A percentile compares a stretch with the other conserved stretches of the same genome.
Conservation (phyloP, 2,113 vertebrate genomes). For the Brachypteracias leptosomus region DNA sequence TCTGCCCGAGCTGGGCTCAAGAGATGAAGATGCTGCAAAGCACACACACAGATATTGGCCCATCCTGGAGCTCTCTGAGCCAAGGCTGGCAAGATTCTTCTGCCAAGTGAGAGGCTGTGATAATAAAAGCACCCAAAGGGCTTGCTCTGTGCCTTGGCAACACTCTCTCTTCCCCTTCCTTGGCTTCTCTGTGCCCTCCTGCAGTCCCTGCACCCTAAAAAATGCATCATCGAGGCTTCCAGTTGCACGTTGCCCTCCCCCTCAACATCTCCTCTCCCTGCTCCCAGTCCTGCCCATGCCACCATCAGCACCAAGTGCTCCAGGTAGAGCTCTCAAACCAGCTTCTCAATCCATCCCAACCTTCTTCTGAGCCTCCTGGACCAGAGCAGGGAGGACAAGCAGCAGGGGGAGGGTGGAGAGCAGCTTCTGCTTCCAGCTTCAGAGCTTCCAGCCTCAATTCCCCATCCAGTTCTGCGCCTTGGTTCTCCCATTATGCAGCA, state of each 20-base stretch:
- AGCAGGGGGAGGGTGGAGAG: background rate
- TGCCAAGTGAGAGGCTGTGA: background rate
- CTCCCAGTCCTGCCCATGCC: background rate
- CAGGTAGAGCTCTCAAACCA: background rate
- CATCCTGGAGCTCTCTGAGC: background rate
- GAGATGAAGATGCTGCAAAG: background rate
- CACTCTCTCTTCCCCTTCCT: too few relatives aligned
- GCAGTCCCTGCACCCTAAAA: background rate
- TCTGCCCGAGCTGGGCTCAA: background rate
- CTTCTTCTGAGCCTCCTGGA: background rate
- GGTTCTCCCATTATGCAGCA: background rate
- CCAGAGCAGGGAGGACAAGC: background rate
- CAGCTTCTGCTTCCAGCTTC: background rate
- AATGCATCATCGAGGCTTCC: background rate
- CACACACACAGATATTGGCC: rapidly evolving
- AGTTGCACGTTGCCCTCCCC: rapidly evolving
- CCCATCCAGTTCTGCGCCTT: background rate
- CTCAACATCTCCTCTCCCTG: background rate
- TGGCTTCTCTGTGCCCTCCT: background rate
- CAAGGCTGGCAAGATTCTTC: background rate
- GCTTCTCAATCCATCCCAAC: background rate
- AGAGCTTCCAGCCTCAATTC: background rate
- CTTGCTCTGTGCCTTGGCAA: background rate
- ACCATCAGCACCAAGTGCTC: background rate
- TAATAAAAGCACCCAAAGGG: background rate